Base-by-base conservation (phyloP, 2,113 vertebrate genomes). In the Nothobranchius furzeri region DNA sequence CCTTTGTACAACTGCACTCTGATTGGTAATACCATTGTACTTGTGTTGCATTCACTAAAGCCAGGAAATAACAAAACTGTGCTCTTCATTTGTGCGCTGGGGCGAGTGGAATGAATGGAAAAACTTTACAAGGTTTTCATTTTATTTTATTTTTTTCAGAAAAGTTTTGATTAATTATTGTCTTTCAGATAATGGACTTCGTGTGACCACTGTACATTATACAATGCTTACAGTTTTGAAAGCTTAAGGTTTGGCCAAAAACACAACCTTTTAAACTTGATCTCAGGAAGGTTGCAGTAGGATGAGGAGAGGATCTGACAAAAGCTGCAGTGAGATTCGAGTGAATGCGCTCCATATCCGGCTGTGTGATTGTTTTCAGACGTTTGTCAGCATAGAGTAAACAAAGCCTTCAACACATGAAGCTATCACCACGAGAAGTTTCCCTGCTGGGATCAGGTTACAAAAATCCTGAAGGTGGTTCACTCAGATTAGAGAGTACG, bases 371-470 rank as follows among this genome's bases (percentile, higher is more conserved):
- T 66, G 55, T 35, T 12, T 12, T 72, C 25, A 20, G 37, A 72
- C 11, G 9, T 46, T 25, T 58, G 60, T 52, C 36, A 37, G 25
- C 43, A 20, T 25, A 36, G 11, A 70, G 73, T 13, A 2, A 37
- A 17, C 10, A 14, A 12, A 40, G 36, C 55, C 12, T 11, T 10
- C 0, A 58, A 58, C 43, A 36, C 61, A 71, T 43, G 64, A 71
- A 36, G 43, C 55, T 42, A 63, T 30, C 30, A 42, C 62, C 47
- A 62, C 48, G 49, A 37, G 55, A 60, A 53, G 20, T 71, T 55
- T 1, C 55, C 35, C 73, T 64, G 52, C 74, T 13, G 17, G 20
- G 9, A 47, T 53, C 40, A 12, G 17, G 75, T 72, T 74, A 47
- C 45, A 59, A 43, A 12, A 60, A 36, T 25, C 13, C 46, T 30